Evolutionary conservation across 2,797 vertebrate genomes (phyloP).

Genomic region (Otus scops): DNA sequence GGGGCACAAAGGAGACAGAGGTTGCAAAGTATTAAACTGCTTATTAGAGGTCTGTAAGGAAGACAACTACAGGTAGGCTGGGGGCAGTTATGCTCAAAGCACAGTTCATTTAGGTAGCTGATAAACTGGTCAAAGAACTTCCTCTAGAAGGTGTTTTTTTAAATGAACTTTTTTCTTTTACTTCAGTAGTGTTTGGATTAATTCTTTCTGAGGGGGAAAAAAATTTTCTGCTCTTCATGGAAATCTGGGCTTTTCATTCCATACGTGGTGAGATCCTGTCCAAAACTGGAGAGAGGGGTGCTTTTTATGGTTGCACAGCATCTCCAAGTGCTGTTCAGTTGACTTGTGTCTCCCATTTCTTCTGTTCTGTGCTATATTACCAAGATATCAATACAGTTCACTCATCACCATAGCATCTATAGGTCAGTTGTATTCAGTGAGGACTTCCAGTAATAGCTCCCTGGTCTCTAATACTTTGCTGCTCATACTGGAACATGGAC

Average conservation of each 20-base stretch:
- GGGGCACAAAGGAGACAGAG: neutral
- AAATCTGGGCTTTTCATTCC: neutral
- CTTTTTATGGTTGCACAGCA: neutral
- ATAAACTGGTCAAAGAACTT: neutral
- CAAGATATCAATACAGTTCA: neutral
- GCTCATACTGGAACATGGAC: neutral
- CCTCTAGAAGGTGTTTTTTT: neutral
- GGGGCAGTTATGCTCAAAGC: neutral
- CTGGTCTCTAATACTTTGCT: neutral
- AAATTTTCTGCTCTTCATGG: rapidly evolving
- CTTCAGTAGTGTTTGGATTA: rapidly evolving
- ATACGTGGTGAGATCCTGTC: neutral
- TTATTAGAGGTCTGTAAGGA: neutral
- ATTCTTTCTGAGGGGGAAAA: neutral
- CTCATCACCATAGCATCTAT: neutral
- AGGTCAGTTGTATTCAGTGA: neutral
- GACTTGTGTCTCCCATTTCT: rapidly evolving
- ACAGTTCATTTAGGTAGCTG: neutral
- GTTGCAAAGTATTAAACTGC: neutral
- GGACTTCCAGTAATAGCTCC: neutral
- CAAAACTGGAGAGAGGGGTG: neutral
- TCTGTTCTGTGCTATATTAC: neutral
- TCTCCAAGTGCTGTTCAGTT: neutral
- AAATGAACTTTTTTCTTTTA: neutral
- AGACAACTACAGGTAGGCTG: neutral